These are phyloP conservation scores for Chelonus insularis DNA, from an alignment of 1,140 invertebrate genomes.

Conservation along the genomic window DNA sequence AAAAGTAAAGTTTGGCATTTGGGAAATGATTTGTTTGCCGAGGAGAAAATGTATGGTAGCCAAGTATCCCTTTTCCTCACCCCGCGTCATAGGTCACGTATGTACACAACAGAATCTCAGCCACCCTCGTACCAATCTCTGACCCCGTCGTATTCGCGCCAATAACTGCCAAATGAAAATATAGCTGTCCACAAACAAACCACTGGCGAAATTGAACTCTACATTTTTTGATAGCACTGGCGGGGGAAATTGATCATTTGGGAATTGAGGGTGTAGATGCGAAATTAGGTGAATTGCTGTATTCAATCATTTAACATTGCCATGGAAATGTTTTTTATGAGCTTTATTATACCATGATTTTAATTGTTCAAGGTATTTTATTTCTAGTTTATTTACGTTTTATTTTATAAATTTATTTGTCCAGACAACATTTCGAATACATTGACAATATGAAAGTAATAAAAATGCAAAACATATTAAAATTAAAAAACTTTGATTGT, in stretches of 20 bases:
- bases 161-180: constrained; percentile 62
- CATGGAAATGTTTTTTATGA: neutral
- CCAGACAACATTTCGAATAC: neutral
- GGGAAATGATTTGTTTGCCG: constrained; percentile 18
- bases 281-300: neutral
- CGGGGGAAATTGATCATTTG: constrained; percentile 16
- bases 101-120: constrained; percentile 33
- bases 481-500: constrained; percentile 34
- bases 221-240: constrained; percentile 1
- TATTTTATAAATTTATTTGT: neutral
- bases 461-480: neutral
- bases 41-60: constrained; percentile 16
- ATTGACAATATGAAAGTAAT: neutral
- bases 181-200: constrained; percentile 57
- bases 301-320: neutral
- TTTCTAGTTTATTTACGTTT: neutral
- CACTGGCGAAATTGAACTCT: constrained; percentile 28
- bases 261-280: neutral
- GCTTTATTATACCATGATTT: neutral
- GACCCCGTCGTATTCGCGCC: constrained; percentile 40
- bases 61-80: neutral
- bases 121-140: constrained; percentile 9
- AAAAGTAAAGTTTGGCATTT: constrained; percentile 27
- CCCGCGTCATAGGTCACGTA: constrained; percentile 28
- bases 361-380: too few species aligned